A percentile compares a stretch with the other conserved stretches of the same genome.
phyloP scores from a whole-genome alignment of 1,140 invertebrate species.

The Mercenaria mercenaria region DNA sequence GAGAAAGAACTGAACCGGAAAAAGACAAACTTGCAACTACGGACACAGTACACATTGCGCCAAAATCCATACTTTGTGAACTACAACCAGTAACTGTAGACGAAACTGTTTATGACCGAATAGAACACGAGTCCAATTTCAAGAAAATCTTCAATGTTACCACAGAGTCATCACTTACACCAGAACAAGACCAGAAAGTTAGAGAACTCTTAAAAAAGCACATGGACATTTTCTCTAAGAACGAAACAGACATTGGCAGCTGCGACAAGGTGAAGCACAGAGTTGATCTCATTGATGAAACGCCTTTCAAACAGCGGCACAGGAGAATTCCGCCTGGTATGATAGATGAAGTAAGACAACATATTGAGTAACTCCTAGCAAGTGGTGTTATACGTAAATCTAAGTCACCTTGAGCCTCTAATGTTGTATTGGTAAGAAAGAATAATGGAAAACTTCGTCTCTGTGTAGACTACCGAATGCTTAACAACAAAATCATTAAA shows the following conservation, averaged over 20 bases:
- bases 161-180: conserved; percentile 2
- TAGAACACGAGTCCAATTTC: not conserved
- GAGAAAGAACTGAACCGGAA: conserved; percentile 46
- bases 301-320: conserved; percentile 59
- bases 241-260: conserved; percentile 41
- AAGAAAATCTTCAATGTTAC: not conserved
- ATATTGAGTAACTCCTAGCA: conserved; percentile 47
- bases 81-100: conserved; percentile 59
- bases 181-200: not conserved
- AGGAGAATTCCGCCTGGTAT: conserved; percentile 49
- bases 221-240: conserved; percentile 42
- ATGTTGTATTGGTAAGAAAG: conserved; percentile 40
- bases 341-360: conserved; percentile 42
- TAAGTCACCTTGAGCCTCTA: conserved; percentile 32
- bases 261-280: conserved; percentile 52
- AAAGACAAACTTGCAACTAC: conserved; percentile 54
- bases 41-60: conserved; percentile 39
- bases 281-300: conserved; percentile 52
- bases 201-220: not conserved
- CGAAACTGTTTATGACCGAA: not conserved
- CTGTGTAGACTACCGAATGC: conserved; percentile 39
- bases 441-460: not conserved
- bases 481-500: conserved; percentile 14
- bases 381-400: conserved; percentile 51
- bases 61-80: conserved; percentile 61